Percentiles rank a stretch among this genome's conserved stretches.
phyloP scores from a whole-genome alignment of 2,113 vertebrate genomes.

The Tupaia tana region DNA sequence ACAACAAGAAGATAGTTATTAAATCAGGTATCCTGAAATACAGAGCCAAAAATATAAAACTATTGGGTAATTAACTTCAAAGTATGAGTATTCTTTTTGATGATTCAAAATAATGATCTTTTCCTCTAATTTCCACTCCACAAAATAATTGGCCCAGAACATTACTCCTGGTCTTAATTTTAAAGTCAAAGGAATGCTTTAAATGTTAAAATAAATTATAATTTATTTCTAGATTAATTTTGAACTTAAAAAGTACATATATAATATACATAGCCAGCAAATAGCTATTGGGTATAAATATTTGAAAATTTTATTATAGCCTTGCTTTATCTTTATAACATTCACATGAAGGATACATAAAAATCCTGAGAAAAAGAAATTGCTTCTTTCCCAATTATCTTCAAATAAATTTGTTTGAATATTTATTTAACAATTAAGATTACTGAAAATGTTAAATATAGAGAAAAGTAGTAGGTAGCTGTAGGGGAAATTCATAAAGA shows the following conservation, averaged over 20 bases:
- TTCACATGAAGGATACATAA: neutral
- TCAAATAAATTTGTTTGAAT: slow-evolving; percentile 33
- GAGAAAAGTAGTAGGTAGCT: neutral
- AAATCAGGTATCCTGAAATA: slow-evolving; percentile 36
- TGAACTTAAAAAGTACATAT: slow-evolving; percentile 51
- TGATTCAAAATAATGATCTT: neutral
- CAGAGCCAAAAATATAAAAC: slow-evolving; percentile 39
- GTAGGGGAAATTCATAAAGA: neutral
- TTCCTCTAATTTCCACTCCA: neutral
- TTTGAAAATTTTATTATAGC: neutral
- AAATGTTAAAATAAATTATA: slow-evolving; percentile 8
- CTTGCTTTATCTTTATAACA: slow-evolving; percentile 13
- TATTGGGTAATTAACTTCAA: neutral
- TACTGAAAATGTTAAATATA: slow-evolving; percentile 15
- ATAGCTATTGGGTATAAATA: neutral
- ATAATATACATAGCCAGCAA: neutral
- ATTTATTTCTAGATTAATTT: slow-evolving; percentile 54
- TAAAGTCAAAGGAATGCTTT: slow-evolving; percentile 35
- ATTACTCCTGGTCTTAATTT: slow-evolving; percentile 17
- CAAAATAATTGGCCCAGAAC: neutral
- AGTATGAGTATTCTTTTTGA: slow-evolving; percentile 20
- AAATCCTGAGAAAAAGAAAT: neutral
- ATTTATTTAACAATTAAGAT: slow-evolving; percentile 51
- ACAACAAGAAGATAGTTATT: neutral
- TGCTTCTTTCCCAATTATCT: neutral